Conservation (phyloP, 2,113 vertebrate genomes). For the Sardina pilchardus region DNA sequence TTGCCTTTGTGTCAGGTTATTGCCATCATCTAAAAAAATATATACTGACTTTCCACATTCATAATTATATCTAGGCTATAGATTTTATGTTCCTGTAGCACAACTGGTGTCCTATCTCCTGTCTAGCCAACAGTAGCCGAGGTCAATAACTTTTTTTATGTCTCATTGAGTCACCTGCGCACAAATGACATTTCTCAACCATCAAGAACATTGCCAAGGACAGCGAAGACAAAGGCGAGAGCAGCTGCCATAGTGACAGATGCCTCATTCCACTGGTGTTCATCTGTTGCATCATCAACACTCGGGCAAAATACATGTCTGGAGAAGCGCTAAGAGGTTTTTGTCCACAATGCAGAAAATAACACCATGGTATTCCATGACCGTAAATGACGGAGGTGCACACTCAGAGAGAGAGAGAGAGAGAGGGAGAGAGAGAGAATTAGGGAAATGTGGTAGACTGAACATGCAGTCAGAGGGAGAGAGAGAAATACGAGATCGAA, state of each 20-base stretch:
- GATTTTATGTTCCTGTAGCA: not conserved
- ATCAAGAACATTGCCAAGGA: not conserved
- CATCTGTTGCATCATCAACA: not conserved
- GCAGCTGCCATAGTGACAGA: not conserved
- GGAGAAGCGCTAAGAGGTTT: not conserved
- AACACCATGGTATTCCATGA: not conserved
- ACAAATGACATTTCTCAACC: not conserved
- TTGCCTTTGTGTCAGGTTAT: not conserved
- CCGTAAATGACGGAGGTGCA: too few species aligned
- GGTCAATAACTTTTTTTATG: not conserved
- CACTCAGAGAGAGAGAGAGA: too few species aligned
- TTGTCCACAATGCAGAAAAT: not conserved
- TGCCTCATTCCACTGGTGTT: not conserved
- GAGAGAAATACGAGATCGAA: not conserved
- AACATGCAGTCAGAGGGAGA: not conserved
- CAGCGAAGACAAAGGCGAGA: not conserved
- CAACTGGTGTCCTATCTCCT: not conserved
- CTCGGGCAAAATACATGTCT: not conserved
- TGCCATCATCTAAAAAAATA: too few species aligned
- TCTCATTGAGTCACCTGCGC: not conserved
- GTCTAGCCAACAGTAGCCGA: not conserved
- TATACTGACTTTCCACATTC: too few species aligned
- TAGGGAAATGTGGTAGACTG: not conserved
- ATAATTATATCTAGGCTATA: not conserved
- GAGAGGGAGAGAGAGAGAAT: not conserved